Percentiles rank a stretch among this genome's conserved stretches.
phyloP scores from a whole-genome alignment of 2,888 invertebrate species.

The Chrysodeixis includens region DNA sequence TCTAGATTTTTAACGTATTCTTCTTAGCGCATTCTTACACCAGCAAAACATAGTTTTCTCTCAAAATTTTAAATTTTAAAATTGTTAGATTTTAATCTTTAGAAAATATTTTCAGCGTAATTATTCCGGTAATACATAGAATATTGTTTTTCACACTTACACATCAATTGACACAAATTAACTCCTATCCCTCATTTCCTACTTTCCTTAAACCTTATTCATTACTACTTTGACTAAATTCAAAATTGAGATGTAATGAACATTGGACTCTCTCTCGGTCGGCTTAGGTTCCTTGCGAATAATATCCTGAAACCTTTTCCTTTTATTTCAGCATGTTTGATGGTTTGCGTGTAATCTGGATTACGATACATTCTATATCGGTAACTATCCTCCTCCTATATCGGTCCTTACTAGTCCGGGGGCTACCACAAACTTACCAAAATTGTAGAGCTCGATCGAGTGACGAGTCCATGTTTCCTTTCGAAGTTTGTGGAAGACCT shows the following conservation, averaged over 20 bases:
- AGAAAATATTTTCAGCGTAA: too few relatives aligned
- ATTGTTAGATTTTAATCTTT: too few relatives aligned
- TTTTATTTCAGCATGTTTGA: conserved; percentile 88
- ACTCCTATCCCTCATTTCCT: not conserved
- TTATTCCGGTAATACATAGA: too few relatives aligned
- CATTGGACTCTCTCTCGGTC: conserved; percentile 83
- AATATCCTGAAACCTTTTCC: conserved; percentile 65
- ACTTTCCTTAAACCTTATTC: not conserved
- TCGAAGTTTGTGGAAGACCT: conserved; percentile 83
- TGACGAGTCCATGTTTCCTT: conserved; percentile 78
- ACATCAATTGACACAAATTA: too few relatives aligned
- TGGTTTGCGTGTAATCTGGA: conserved; percentile 89
- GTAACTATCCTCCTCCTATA: conserved; percentile 79
- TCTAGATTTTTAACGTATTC: too few relatives aligned
- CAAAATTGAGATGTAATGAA: conserved; percentile 72
- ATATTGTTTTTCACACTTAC: too few relatives aligned
- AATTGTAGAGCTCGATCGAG: conserved; percentile 71
- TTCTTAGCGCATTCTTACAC: too few relatives aligned
- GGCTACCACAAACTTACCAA: conserved; percentile 82
- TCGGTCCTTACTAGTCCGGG: conserved; percentile 61
- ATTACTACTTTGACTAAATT: conserved; percentile 62
- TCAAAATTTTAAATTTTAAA: too few relatives aligned
- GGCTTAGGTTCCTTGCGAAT: conserved; percentile 49
- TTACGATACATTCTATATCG: conserved; percentile 77
- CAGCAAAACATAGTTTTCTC: too few relatives aligned